phyloP scores from a whole-genome alignment of 2,797 vertebrate species.

The Babyrousa celebensis region DNA sequence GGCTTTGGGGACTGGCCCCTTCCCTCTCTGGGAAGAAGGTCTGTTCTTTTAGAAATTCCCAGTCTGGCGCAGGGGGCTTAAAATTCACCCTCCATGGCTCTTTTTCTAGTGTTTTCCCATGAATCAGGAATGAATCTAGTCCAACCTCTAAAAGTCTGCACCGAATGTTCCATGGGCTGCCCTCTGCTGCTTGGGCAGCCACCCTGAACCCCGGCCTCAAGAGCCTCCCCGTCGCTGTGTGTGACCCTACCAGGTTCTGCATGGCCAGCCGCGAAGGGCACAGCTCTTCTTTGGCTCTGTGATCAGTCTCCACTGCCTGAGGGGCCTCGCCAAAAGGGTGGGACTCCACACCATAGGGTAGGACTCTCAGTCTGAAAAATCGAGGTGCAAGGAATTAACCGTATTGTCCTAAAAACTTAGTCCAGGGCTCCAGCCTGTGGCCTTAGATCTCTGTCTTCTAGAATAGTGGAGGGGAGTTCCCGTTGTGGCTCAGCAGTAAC shows the following conservation, averaged over 20 bases:
- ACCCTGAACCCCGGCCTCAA: fast-evolving
- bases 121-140: not conserved
- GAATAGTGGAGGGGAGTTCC: not conserved
- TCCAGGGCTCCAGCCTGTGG: not conserved
- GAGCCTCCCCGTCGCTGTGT: not conserved
- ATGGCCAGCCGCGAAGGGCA: not conserved
- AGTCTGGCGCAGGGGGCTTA: not conserved
- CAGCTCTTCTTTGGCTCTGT: not conserved
- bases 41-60: not conserved
- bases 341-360: not conserved
- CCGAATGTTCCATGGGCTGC: not conserved
- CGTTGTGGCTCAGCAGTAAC: too few species aligned
- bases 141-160: not conserved
- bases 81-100: not conserved
- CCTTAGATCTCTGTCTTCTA: not conserved
- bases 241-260: not conserved
- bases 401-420: not conserved
- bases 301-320: not conserved
- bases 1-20: not conserved
- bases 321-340: not conserved
- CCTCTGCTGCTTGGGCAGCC: fast-evolving
- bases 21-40: not conserved
- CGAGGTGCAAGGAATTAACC: not conserved
- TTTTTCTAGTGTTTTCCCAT: not conserved
- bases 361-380: not conserved